Evolutionary conservation across 2,113 vertebrate genomes (phyloP).

Genomic region (Ictidomys tridecemlineatus): DNA sequence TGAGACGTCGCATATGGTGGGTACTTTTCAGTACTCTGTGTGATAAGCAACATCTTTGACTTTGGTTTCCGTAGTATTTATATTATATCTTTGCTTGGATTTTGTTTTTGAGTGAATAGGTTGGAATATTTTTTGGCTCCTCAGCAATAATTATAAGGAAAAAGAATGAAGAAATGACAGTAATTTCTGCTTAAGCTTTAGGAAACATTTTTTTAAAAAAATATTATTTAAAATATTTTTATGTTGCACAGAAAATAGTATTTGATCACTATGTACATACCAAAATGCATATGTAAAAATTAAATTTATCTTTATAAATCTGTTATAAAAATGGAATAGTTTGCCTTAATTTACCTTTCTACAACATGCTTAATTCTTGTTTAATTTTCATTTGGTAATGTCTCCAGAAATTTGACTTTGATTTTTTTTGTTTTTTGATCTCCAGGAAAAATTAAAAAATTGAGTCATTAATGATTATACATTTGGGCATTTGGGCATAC

Average conservation of each 20-base stretch:
- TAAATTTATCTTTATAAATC: not conserved
- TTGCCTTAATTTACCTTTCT: not conserved
- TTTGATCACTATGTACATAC: not conserved
- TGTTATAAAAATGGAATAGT: not conserved
- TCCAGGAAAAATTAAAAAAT: not conserved
- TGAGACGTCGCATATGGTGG: not conserved
- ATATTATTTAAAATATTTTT: not conserved
- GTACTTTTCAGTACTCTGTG: not conserved
- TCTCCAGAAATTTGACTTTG: conserved; percentile 31
- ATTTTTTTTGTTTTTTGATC: not conserved
- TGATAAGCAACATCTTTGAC: not conserved
- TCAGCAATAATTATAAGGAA: not conserved
- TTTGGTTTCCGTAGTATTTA: not conserved
- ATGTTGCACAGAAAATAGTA: not conserved
- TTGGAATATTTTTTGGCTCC: not conserved
- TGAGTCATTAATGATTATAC: too few relatives aligned
- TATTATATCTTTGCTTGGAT: not conserved
- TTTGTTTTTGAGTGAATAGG: not conserved
- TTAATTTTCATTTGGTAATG: not conserved
- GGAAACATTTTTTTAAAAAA: not conserved
- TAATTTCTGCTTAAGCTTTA: not conserved
- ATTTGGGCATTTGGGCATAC: too few relatives aligned
- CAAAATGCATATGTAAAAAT: not conserved
- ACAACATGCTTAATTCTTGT: conserved; percentile 41
- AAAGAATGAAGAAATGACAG: not conserved